phyloP scores from a whole-genome alignment of 1,140 invertebrate species.

The Euborellia annulipes region DNA sequence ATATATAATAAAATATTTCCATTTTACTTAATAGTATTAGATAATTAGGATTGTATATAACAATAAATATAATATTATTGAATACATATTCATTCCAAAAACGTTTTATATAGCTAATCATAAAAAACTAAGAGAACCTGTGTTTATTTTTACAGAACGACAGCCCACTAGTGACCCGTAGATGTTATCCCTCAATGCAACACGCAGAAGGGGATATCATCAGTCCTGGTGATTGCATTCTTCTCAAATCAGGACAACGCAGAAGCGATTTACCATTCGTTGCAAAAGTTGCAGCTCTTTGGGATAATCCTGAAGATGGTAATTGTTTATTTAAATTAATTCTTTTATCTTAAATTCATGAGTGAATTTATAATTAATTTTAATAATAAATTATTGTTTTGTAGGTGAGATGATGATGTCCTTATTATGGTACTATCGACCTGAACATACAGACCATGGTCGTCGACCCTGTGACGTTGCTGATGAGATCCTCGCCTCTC shows the following conservation, averaged over 20 bases:
- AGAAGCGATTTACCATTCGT: conserved; percentile 84
- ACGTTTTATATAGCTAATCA: conserved; percentile 6
- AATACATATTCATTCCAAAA: conserved; percentile 1
- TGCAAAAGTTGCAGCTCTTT: conserved; percentile 81
- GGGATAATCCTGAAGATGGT: conserved; percentile 90
- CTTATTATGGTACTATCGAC: conserved; percentile 91
- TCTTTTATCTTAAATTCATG: too few relatives aligned
- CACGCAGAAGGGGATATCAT: conserved; percentile 75
- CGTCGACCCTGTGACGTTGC: conserved; percentile 57
- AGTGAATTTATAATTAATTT: too few relatives aligned
- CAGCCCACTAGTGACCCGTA: conserved; percentile 48
- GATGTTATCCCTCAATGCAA: conserved; percentile 77
- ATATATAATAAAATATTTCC: too few relatives aligned
- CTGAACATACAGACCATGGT: conserved; percentile 88
- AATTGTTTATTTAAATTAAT: conserved; percentile 17
- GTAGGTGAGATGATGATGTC: conserved; percentile 95
- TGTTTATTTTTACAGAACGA: conserved; percentile 49
- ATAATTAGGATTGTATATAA: not conserved
- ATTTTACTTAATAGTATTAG: too few relatives aligned
- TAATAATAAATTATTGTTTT: conserved; percentile 14
- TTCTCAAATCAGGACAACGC: conserved; percentile 63
- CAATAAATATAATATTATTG: conserved; percentile 2
- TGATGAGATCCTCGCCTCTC: conserved; percentile 89
- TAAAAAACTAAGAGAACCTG: conserved; percentile 1
- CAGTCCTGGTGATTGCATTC: conserved; percentile 71